Conservation (phyloP, 2,888 invertebrate species). For the Perizoma affinitatum region DNA sequence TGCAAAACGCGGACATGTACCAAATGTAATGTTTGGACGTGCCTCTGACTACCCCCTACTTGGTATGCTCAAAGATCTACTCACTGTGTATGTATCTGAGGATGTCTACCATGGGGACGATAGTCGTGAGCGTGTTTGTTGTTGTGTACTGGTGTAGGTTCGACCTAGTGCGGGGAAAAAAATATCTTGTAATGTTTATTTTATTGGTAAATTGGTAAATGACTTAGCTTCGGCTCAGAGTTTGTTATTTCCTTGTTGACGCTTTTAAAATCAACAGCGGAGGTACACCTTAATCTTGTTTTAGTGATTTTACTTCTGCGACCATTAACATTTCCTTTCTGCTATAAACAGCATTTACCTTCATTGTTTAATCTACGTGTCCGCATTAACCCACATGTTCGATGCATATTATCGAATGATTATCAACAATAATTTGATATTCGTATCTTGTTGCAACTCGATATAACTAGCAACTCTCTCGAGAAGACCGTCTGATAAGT, state of each 20-base stretch:
- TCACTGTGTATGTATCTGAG: too few species aligned
- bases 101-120: too few species aligned
- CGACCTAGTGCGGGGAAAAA: too few species aligned
- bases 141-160: too few species aligned
- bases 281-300: background rate
- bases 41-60: too few species aligned
- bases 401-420: conserved; percentile 3
- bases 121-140: too few species aligned
- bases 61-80: too few species aligned
- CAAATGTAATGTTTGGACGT: too few species aligned
- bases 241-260: background rate
- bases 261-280: too few species aligned
- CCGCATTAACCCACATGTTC: background rate
- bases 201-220: background rate
- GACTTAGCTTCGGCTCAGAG: background rate
- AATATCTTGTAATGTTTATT: too few species aligned
- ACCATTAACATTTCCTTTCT: background rate
- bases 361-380: background rate
- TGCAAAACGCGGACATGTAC: too few species aligned
- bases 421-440: conserved; percentile 14
- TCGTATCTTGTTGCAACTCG: background rate
- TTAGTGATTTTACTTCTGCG: background rate
- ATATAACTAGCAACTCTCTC: conserved; percentile 7
- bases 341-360: background rate
- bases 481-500: conserved; percentile 3